These are phyloP conservation scores for Cylindroiulus punctatus DNA, from an alignment of 2,888 invertebrate species.

Conservation along the genomic window DNA sequence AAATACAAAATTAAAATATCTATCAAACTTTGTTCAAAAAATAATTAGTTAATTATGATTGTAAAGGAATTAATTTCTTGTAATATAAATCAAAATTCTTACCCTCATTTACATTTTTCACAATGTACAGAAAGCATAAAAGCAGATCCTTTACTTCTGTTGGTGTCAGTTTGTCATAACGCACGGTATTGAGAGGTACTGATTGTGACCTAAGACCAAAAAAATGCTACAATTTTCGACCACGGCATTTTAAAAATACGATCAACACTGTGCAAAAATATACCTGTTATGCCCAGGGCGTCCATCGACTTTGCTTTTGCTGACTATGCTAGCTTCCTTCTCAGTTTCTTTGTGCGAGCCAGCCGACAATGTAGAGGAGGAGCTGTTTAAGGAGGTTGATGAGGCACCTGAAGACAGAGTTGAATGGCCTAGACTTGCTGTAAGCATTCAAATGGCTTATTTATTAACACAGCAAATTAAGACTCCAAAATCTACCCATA, in stretches of 20 bases:
- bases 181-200: conserved; percentile 61
- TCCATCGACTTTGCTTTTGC: conserved; percentile 47
- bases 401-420: conserved; percentile 48
- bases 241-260: not conserved
- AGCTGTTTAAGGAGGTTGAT: conserved; percentile 55
- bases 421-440: not conserved
- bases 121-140: conserved; percentile 84
- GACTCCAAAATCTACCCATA: too few species aligned
- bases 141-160: conserved; percentile 88
- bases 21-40: too few species aligned
- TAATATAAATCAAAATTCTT: conserved; percentile 52
- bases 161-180: conserved; percentile 79
- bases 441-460: not conserved
- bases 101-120: conserved; percentile 86
- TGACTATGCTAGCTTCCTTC: conserved; percentile 5
- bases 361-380: conserved; percentile 56
- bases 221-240: not conserved
- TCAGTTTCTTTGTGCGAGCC: conserved; percentile 40
- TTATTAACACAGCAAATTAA: not conserved
- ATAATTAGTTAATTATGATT: too few species aligned
- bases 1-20: too few species aligned
- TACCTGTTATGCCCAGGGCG: conserved; percentile 50
- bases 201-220: conserved; percentile 60
- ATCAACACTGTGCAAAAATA: not conserved
- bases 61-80: too few species aligned